Evolutionary conservation across 2,888 invertebrate genomes (phyloP).

Genomic region (Aphrophora alni): DNA sequence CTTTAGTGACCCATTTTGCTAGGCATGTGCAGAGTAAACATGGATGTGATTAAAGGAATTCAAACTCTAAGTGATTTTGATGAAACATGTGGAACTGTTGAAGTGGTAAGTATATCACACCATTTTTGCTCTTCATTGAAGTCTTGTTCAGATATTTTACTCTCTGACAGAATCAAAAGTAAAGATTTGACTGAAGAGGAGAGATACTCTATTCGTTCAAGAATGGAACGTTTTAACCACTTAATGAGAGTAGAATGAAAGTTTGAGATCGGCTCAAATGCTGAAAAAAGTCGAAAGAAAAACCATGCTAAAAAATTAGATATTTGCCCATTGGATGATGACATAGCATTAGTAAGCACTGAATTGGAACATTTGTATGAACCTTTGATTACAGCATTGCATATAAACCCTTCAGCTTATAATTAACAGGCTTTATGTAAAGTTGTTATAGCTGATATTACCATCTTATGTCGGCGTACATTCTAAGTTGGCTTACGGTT

Average conservation of each 20-base stretch:
- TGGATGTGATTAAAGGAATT: not conserved
- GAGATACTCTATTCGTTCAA: conserved; percentile 9
- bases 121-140: conserved; percentile 8
- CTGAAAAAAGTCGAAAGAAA: not conserved
- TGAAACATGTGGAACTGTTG: not conserved
- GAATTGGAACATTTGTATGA: not conserved
- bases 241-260: conserved; percentile 14
- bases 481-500: too few relatives aligned
- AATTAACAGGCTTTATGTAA: too few relatives aligned
- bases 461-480: too few relatives aligned
- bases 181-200: not conserved
- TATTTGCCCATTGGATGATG: not conserved
- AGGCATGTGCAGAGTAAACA: conserved; percentile 12
- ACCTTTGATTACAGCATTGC: too few relatives aligned
- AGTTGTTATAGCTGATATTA: too few relatives aligned
- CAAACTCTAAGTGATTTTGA: not conserved
- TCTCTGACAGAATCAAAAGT: conserved; percentile 6
- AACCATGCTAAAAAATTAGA: conserved; percentile 6
- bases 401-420: too few relatives aligned
- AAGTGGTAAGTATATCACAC: not conserved
- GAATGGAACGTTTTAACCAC: not conserved
- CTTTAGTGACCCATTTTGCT: conserved; percentile 17
- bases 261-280: not conserved
- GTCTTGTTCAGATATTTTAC: conserved; percentile 11
- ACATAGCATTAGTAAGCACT: not conserved